Evolutionary conservation across 2,888 invertebrate genomes (phyloP), one percentile per base, ranked within the genome.

Genomic region (Eurytoma californica): DNA sequence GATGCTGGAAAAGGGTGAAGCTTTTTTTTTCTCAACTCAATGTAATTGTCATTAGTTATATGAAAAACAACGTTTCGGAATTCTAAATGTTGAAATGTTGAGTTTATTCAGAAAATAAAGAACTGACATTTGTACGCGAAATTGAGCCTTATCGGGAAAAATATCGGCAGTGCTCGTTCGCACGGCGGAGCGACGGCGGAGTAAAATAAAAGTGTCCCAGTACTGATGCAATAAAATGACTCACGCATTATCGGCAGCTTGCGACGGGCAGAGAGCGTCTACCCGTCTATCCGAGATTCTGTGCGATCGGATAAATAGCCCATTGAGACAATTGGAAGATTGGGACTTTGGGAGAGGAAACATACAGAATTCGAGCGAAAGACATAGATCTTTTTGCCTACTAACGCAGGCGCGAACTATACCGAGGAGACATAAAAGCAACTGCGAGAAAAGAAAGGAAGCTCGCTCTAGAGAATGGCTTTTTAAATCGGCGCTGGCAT

Each of bases 401-500:
- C 49, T n/a, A 14, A 20, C 53, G 28, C 51, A 5, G 3, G 66
- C 53, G 18, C 7, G 39, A 63, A n/a, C 5, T 47, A 16, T 16
- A 20, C 20, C 14, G 49, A n/a, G 7, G 30, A 47, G 57, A 30
- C n/a, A 72, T 72, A 77, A 77, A 67, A 58, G 51, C 39, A 16
- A 77, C 72, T 24, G 39, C 16, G 49, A 39, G 39, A 39, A 39
- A 39, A 39, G 39, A 65, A 58, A 58, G 57, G 49, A 75, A 66
- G 63, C 28, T 47, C 47, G 30, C 57, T n/a, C n/a, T n/a, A n/a
- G n/a, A n/a, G 61, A 77, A 77, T 66, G 72, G 80, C 70, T 69
- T 77, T 78, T 74, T 82, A 73, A 80, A 78, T 72, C 74, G 76
- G 74, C 24, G 61, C 73, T 55, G 24, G 30, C 47, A 47, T 28